Evolutionary conservation across 2,113 vertebrate species (phyloP), one percentile per base, ranked within the genome.

Genomic region (Serilophus lunatus): DNA sequence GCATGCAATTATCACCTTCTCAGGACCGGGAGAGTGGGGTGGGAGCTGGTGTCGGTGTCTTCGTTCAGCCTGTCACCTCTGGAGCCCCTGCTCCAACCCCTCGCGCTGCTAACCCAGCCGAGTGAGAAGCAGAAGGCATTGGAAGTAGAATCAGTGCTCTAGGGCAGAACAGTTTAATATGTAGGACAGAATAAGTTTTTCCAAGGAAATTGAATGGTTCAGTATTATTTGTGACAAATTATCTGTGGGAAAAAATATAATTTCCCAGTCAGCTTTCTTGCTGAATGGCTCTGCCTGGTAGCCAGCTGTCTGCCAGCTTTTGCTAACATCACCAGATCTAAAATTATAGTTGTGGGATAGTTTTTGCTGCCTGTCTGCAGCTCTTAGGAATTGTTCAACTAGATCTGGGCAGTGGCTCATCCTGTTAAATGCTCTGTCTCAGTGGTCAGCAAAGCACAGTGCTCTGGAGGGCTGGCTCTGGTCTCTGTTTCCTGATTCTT

Each of bases 191-290:
- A 9, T 44, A 45, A 63, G 26, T 57, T 85, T 59, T 65, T 51
- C 64, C 28, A 65, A 83, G 50, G 38, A 72, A 90, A 83, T 51
- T 68, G 50, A 82, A 50, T 7, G 59, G 61, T 68, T 95, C 29
- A 18, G 61, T 89, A 65, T 82, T 75, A 82, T 93, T 92, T 92
- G 25, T 53, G 71, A 90, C 80, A 90, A 95, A 72, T 76, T 42
- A 61, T 85, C 49, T 82, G 23, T 24, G 14, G 47, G 49, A 86
- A 82, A 88, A 92, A 92, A 82, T 57, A 81, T 40, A 47, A 75
- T 83, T 94, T 91, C 53, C 49, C 83, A 82, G 69, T 78, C 88
- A 97, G 88, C 86, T 91, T 80, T 95, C 93, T 83, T 68, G 64
- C 64, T 81, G 61, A 82, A 85, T 69, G 49, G 40, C 45, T 94